These are phyloP conservation scores for Sisor rabdophorus DNA, from an alignment of 2,113 vertebrate genomes.

Conservation along the genomic window DNA sequence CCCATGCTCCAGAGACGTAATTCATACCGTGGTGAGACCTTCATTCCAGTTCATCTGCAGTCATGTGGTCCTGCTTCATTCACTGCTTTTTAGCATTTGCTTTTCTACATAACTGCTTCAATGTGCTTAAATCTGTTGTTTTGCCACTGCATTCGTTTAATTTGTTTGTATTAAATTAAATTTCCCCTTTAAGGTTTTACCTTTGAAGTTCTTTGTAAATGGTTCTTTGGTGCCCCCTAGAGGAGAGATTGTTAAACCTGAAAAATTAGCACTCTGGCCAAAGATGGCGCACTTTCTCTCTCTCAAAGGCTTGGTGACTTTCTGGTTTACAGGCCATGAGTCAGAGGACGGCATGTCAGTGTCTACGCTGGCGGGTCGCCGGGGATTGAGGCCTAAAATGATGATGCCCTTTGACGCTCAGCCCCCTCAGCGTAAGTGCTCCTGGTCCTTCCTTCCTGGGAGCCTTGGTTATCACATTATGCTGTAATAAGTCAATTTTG, in stretches of 20 bases:
- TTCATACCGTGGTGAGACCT: constrained; percentile 86
- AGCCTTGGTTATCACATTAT: background rate
- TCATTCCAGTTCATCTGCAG: background rate
- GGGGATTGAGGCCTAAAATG: constrained; percentile 98
- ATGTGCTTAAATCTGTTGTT: constrained; percentile 6
- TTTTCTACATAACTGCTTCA: constrained; percentile 12
- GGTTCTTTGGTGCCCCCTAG: constrained; percentile 37
- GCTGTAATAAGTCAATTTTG: background rate
- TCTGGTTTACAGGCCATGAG: constrained; percentile 84
- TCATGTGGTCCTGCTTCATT: background rate
- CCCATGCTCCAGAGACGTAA: constrained; percentile 87
- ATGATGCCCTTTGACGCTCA: constrained; percentile 99
- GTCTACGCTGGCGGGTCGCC: constrained; percentile 89
- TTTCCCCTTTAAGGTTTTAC: background rate
- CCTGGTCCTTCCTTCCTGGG: constrained; percentile 5
- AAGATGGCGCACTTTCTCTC: constrained; percentile 43
- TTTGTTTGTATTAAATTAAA: background rate
- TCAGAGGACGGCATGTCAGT: constrained; percentile 89
- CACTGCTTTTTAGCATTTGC: constrained; percentile 23
- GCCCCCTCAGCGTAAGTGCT: constrained; percentile 95
- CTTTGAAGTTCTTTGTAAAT: background rate
- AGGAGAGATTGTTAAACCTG: constrained; percentile 14
- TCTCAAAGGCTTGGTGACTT: constrained; percentile 69
- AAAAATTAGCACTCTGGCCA: constrained; percentile 3
- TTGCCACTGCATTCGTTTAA: background rate